Evolutionary conservation across 64 coral and sea anemone species (phyloP), one percentile per base, ranked within the genome.

Genomic region (Stichodactyla helianthus): DNA sequence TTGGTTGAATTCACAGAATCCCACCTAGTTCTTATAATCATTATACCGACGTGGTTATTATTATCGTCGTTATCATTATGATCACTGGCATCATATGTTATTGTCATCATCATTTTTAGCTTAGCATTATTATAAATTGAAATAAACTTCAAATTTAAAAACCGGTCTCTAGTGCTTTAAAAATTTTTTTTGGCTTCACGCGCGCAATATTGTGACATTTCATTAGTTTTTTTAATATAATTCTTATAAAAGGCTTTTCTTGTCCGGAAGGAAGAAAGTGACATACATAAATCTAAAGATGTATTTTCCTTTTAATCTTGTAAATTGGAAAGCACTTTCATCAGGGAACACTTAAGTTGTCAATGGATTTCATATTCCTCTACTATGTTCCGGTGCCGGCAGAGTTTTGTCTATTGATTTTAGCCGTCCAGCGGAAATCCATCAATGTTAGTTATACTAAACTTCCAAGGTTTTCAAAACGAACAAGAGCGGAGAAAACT

Each of bases 251-350:
- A 74, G 23, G 68, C 22, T 23, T 25, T 52, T 81, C 53, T 81
- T 81, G 19, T 81, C 78, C 78, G 78, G 78, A 81, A 81, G 78
- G 26, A 51, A 19, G 18, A 9, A 9, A 27, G 17, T 54, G 78
- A 81, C 78, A 54, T 81, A 54, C 31, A 81, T 53, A n/a, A 81
- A 81, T 81, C 17, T 81, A 81, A 81, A 19, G 50, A 81, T 54
- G 53, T 81, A 5, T 51, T 50, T 81, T 81, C 78, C 78, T 81
- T 81, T 81, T 51, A 20, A 2, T 81, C 51, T 81, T 81, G 20
- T 52, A 81, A 81, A 51, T 81, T 81, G 52, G 78, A 81, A 71
- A 81, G 78, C 50, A 81, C 50, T 81, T 81, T 54, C 78, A 54
- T 54, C 78, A 81, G 51, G 35, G 25, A 31, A 54, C 78, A 81